These are phyloP conservation scores for Lasioglossum pauxillum DNA, from an alignment of 2,888 invertebrate species.

Conservation along the genomic window DNA sequence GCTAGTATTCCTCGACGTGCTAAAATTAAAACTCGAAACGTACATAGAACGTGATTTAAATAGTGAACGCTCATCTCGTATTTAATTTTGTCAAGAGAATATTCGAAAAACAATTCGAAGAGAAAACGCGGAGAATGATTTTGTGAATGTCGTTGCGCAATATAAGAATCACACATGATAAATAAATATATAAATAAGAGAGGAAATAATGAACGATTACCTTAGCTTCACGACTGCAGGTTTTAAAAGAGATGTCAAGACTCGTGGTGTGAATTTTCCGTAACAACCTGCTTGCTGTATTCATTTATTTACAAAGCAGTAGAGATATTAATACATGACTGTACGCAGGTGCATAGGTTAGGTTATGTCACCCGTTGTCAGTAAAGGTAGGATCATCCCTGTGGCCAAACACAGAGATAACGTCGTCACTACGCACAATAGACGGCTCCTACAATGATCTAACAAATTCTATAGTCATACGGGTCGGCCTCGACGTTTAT, in stretches of 20 bases:
- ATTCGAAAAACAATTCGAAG: not conserved
- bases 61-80: not conserved
- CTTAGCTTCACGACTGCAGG: constrained; percentile 74
- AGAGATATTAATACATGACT: constrained; percentile 52
- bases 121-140: constrained; percentile 2
- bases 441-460: constrained; percentile 30
- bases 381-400: constrained; percentile 39
- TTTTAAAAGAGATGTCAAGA: constrained; percentile 74
- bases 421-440: constrained; percentile 29
- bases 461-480: constrained; percentile 29
- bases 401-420: constrained; percentile 14
- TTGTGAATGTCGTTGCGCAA: constrained; percentile 22
- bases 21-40: not conserved
- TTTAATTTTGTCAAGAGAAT: not conserved
- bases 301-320: constrained; percentile 77
- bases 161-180: constrained; percentile 8
- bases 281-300: constrained; percentile 75
- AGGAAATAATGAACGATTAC: constrained; percentile 64
- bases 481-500: constrained; percentile 15
- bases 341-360: constrained; percentile 55
- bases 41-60: not conserved
- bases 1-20: not conserved
- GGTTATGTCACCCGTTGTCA: constrained; percentile 58
- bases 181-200: constrained; percentile 37
- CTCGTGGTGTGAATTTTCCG: constrained; percentile 72